These are phyloP conservation scores for Pyrgus malvae DNA, from an alignment of 2,888 invertebrate species.

Conservation along the genomic window DNA sequence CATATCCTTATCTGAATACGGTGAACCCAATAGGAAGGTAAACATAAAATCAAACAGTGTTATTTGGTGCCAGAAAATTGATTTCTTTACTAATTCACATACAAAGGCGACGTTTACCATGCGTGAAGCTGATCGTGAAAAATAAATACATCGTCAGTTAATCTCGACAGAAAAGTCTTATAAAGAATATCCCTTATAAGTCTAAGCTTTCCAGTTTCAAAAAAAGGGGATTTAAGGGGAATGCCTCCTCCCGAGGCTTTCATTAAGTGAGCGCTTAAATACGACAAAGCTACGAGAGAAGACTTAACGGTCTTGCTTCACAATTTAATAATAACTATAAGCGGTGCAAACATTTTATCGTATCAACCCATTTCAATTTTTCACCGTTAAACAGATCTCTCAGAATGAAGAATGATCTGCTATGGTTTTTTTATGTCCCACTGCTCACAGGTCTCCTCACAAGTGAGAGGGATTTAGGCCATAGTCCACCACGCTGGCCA, in stretches of 20 bases:
- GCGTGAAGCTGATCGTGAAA: constrained; percentile 1
- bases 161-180: constrained; percentile 53
- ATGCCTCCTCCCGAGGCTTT: constrained; percentile 52
- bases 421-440: too few species aligned
- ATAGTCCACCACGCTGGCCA: too few species aligned
- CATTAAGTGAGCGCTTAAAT: constrained; percentile 63
- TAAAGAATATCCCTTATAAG: constrained; percentile 57
- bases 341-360: too few species aligned
- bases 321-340: not conserved
- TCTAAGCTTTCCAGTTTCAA: constrained; percentile 46
- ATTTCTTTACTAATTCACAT: not conserved
- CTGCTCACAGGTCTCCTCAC: too few species aligned
- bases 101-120: not conserved
- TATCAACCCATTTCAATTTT: too few species aligned
- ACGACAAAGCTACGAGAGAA: constrained; percentile 51
- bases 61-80: not conserved
- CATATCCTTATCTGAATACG: too few species aligned
- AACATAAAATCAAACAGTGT: too few species aligned
- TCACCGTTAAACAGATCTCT: too few species aligned
- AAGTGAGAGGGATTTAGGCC: too few species aligned
- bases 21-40: too few species aligned
- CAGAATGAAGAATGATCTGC: too few species aligned
- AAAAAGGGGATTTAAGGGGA: constrained; percentile 51
- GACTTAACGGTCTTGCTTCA: constrained; percentile 30
- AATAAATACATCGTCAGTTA: constrained; percentile 33